Conservation (phyloP, 1,140 invertebrate genomes). For the Rhopalosiphum padi region DNA sequence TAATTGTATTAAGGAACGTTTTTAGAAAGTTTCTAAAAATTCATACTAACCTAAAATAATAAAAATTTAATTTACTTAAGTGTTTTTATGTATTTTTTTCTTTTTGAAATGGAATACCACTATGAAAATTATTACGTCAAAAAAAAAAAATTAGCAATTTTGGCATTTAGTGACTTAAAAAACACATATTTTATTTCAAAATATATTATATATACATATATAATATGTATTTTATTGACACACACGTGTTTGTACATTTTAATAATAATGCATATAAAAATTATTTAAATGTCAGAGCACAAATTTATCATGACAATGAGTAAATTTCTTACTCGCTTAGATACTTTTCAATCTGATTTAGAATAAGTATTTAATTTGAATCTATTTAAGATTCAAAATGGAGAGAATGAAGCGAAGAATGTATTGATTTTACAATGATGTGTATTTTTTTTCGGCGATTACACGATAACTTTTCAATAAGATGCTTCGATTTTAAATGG, state of each 20-base stretch:
- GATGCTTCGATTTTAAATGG: too few relatives aligned
- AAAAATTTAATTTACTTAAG: slow-evolving; percentile 5
- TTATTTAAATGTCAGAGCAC: background rate
- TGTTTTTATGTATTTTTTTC: background rate
- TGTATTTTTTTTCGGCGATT: too few relatives aligned
- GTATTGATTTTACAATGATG: too few relatives aligned
- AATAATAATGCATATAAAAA: background rate
- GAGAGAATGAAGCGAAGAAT: too few relatives aligned
- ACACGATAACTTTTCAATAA: too few relatives aligned
- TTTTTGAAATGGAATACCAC: background rate
- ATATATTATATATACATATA: background rate
- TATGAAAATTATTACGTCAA: background rate
- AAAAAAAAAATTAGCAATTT: background rate
- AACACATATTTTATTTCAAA: background rate
- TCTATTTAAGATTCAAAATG: background rate
- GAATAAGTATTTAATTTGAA: background rate
- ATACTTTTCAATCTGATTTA: background rate
- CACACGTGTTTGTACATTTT: background rate
- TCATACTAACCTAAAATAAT: background rate
- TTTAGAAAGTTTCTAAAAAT: slow-evolving; percentile 12
- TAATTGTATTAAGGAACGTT: background rate
- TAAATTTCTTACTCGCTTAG: background rate
- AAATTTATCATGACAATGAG: background rate
- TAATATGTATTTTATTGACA: background rate
- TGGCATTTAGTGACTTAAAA: background rate